phyloP scores from a whole-genome alignment of 2,888 invertebrate species.

The Chelonus formosanus region DNA sequence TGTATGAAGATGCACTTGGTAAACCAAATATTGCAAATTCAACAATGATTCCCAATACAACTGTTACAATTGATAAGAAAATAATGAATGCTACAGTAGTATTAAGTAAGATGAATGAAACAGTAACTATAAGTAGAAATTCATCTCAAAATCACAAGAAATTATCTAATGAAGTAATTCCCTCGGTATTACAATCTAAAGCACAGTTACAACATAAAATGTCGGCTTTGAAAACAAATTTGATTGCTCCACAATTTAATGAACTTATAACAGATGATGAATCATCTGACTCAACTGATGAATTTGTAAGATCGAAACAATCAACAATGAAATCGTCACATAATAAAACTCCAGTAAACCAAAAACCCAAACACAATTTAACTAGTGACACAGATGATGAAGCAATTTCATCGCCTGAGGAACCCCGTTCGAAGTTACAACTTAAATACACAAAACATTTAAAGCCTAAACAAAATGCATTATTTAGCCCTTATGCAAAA shows the following conservation, averaged over 20 bases:
- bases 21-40: slow-evolving; percentile 59
- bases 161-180: background rate
- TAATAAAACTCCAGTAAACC: no score
- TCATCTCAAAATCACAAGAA: slow-evolving; percentile 1
- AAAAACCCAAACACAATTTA: no score
- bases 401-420: slow-evolving; percentile 46
- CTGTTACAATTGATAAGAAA: slow-evolving; percentile 44
- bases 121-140: slow-evolving; percentile 48
- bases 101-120: slow-evolving; percentile 44
- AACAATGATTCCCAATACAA: slow-evolving; percentile 55
- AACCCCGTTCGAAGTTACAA: slow-evolving; percentile 32
- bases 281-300: slow-evolving; percentile 46
- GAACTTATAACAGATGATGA: slow-evolving; percentile 60
- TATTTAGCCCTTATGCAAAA: slow-evolving; percentile 69
- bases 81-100: slow-evolving; percentile 52
- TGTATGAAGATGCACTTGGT: slow-evolving; percentile 60
- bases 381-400: slow-evolving; percentile 46
- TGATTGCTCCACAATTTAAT: slow-evolving; percentile 44
- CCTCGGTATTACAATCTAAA: slow-evolving; percentile 21
- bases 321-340: no score
- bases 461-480: slow-evolving; percentile 56
- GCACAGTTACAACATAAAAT: slow-evolving; percentile 32
- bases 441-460: slow-evolving; percentile 42
- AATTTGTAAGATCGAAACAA: no score
- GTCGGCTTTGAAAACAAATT: slow-evolving; percentile 34